Evolutionary conservation across 2,888 invertebrate species (phyloP).

Genomic region (Sipunculus nudus): DNA sequence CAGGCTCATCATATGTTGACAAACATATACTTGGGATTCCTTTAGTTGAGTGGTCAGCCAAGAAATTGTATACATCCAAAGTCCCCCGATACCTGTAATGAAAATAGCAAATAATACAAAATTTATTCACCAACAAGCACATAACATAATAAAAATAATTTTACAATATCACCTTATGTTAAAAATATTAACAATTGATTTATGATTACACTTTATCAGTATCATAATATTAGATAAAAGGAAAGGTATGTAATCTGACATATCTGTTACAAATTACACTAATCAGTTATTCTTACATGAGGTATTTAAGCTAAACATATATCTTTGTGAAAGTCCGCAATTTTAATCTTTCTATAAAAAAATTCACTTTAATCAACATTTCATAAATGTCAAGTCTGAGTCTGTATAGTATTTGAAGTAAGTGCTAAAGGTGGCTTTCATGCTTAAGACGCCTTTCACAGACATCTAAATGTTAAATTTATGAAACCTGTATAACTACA

Average conservation of each 20-base stretch:
- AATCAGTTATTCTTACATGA: too few relatives aligned
- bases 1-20: constrained; percentile 58
- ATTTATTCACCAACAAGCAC: neutral
- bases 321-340: too few relatives aligned
- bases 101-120: neutral
- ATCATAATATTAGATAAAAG: neutral
- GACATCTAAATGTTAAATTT: too few relatives aligned
- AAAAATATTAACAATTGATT: neutral
- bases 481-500: too few relatives aligned
- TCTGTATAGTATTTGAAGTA: too few relatives aligned
- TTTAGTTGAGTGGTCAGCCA: constrained; percentile 47
- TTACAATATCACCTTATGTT: neutral
- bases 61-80: constrained; percentile 57
- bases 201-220: neutral
- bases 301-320: too few relatives aligned
- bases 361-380: too few relatives aligned
- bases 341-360: too few relatives aligned
- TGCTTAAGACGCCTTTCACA: too few relatives aligned
- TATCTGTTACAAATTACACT: neutral
- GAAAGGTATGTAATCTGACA: neutral
- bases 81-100: constrained; percentile 54
- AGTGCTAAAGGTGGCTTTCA: too few relatives aligned
- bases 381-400: too few relatives aligned
- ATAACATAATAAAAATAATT: neutral
- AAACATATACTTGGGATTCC: constrained; percentile 58